Base-by-base conservation (phyloP, 2,113 vertebrate genomes). In the Perca schrenkii region DNA sequence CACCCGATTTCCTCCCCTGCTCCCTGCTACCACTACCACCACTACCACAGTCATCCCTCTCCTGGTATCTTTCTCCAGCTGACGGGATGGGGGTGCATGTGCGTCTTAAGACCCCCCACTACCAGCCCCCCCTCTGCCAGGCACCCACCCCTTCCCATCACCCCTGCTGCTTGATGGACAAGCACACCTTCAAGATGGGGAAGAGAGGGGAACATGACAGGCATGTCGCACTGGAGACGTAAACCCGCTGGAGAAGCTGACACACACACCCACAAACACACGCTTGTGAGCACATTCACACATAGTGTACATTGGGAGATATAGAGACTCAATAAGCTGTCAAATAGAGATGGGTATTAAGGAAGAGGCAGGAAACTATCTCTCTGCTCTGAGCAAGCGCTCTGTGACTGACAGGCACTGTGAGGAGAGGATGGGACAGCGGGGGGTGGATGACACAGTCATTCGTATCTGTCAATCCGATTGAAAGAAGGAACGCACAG, bases 261-360 rank as follows among this genome's bases (percentile, higher is more conserved):
- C 88, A 88, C 90, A 72, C 90, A 73, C 87, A 72, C 84, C 63
- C 87, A 61, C 88, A 69, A 65, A 83, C 86, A 81, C 90, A 85
- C 77, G 17, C 85, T 77, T 61, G 61, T 58, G 77, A 85, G 80
- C 87, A 86, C 86, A 84, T 64, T 86, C 88, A 58, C 89, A 88
- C 86, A 82, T 82, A 88, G 90, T 91, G 88, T 93, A 93, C 93
- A 92, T 91, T 91, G 86, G 80, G 84, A 92, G 92, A 94, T 91
- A 93, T 81, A 92, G 90, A 89, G 89, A 94, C 92, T 93, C 94
- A 95, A 94, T 95, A 95, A 94, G 91, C 93, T 94, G 92, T 95
- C 94, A 95, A 93, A 92, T 92, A 84, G 91, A 94, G 94, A 94
- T 93, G 93, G 93, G 94, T 94, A 94, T 95, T 95, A 94, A 94